Conservation (phyloP, 2,888 invertebrate genomes). For the Linyphia triangularis region DNA sequence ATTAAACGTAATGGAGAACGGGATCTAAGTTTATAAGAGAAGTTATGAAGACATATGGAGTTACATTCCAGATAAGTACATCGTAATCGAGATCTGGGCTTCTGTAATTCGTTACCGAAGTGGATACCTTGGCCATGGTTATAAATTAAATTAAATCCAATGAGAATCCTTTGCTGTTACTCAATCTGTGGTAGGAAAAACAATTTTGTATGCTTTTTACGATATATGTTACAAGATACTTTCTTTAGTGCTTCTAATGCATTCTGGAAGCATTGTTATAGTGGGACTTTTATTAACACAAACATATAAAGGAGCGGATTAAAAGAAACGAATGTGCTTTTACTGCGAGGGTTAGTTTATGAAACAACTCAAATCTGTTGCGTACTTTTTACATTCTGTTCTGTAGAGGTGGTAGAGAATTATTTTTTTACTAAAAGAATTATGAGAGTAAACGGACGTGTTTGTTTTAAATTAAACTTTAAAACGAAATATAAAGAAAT, state of each 20-base stretch:
- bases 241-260: neutral
- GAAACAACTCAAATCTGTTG: neutral
- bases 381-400: neutral
- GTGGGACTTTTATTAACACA: neutral
- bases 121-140: slow-evolving; percentile 20
- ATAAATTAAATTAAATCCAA: slow-evolving; percentile 67
- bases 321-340: neutral
- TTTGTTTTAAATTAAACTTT: no score
- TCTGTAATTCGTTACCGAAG: slow-evolving; percentile 47
- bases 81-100: slow-evolving; percentile 54
- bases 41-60: slow-evolving; percentile 67
- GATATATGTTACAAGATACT: neutral
- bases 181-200: slow-evolving; percentile 3
- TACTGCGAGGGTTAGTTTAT: neutral
- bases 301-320: neutral
- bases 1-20: slow-evolving; percentile 72
- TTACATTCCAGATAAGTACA: slow-evolving; percentile 59
- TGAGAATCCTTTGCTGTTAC: neutral
- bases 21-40: slow-evolving; percentile 27
- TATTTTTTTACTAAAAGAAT: no score
- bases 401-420: no score
- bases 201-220: neutral
- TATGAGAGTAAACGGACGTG: no score
- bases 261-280: neutral
- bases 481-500: no score